Percentiles rank a stretch among this genome's conserved stretches.
Conservation (phyloP, 2,797 vertebrate species). For the Rhodeus uyekii region DNA sequence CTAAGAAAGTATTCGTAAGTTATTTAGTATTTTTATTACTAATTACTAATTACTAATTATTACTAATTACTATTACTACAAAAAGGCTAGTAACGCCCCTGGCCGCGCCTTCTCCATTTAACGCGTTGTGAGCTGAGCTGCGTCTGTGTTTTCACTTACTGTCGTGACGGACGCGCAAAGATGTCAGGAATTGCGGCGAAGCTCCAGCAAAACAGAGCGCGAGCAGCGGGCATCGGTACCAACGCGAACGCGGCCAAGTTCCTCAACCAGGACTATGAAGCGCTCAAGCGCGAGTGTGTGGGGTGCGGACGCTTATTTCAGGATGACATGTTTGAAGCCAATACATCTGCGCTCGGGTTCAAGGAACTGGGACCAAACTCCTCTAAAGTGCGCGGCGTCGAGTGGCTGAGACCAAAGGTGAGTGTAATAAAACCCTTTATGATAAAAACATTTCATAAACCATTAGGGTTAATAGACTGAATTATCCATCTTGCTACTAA, state of each 20-base stretch:
- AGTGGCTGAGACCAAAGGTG: slow-evolving; percentile 80
- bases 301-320: slow-evolving; percentile 74
- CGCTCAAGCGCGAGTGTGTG: slow-evolving; percentile 73
- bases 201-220: slow-evolving; percentile 68
- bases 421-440: slow-evolving; percentile 15
- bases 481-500: too few relatives aligned
- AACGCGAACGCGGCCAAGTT: slow-evolving; percentile 70
- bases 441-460: neutral
- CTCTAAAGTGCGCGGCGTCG: slow-evolving; percentile 71
- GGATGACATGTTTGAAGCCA: slow-evolving; percentile 78
- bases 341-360: slow-evolving; percentile 76
- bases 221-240: slow-evolving; percentile 72
- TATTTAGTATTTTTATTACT: too few relatives aligned
- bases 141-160: neutral
- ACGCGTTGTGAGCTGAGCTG: neutral
- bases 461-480: too few relatives aligned
- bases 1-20: too few relatives aligned
- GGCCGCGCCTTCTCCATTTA: neutral
- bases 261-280: slow-evolving; percentile 79
- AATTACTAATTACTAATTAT: too few relatives aligned
- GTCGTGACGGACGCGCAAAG: neutral
- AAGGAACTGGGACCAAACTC: slow-evolving; percentile 81
- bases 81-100: neutral
- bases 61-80: too few relatives aligned
- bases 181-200: slow-evolving; percentile 77